phyloP scores from a whole-genome alignment of 2,888 invertebrate genomes.

The Dicranocentrus wangi region DNA sequence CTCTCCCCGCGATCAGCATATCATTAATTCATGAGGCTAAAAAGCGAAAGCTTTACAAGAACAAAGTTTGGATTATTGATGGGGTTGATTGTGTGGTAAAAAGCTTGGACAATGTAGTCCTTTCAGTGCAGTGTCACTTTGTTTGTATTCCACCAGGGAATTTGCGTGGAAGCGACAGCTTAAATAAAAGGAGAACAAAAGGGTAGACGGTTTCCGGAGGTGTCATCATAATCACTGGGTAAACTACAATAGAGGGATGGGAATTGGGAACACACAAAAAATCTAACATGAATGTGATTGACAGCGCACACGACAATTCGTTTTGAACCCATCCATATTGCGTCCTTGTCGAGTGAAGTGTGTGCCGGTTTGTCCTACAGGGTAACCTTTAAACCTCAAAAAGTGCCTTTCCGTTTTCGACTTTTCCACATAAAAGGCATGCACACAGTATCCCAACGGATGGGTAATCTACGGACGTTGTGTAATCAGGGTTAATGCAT shows the following conservation, averaged over 20 bases:
- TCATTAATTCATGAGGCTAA: constrained; percentile 40
- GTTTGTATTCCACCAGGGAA: constrained; percentile 12
- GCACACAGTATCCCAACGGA: neutral
- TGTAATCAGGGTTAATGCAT: constrained; percentile 29
- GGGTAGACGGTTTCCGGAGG: constrained; percentile 32
- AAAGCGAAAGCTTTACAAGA: constrained; percentile 1
- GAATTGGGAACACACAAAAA: too few species aligned
- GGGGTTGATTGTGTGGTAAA: constrained; percentile 34
- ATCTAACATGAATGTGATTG: constrained; percentile 44
- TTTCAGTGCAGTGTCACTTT: constrained; percentile 1
- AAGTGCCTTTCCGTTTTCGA: neutral
- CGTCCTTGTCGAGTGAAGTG: too few species aligned
- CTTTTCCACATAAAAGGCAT: neutral
- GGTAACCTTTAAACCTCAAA: neutral
- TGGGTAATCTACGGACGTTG: constrained; percentile 9
- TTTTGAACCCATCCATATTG: neutral
- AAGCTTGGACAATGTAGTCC: neutral
- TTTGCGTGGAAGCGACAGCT: constrained; percentile 28
- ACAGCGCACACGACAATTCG: constrained; percentile 33
- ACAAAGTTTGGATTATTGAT: constrained; percentile 4
- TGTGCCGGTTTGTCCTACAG: neutral
- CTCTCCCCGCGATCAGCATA: constrained; percentile 9
- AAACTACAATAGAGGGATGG: neutral
- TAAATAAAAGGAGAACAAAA: constrained; percentile 31
- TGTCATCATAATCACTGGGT: constrained; percentile 17